phyloP scores from a whole-genome alignment of 2,888 invertebrate genomes.

The Athalia cordata region DNA sequence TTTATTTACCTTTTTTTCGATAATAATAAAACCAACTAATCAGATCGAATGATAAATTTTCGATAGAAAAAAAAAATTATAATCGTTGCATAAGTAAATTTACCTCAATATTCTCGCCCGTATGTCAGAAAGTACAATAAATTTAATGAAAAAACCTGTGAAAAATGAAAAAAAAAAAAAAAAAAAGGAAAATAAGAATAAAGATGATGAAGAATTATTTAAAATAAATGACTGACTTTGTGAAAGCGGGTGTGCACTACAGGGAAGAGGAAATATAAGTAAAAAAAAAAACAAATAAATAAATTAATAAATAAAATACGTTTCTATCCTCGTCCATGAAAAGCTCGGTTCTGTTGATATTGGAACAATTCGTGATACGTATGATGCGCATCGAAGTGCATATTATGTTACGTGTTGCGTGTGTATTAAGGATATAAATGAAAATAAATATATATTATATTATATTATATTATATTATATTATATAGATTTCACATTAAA shows the following conservation, averaged over 20 bases:
- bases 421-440: neutral
- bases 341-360: slow-evolving; percentile 39
- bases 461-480: neutral
- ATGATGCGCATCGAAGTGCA: neutral
- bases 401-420: neutral
- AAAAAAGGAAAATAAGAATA: slow-evolving; percentile 7
- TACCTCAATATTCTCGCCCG: too few relatives aligned
- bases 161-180: neutral
- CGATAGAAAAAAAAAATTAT: too few relatives aligned
- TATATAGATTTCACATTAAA: neutral
- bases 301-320: neutral
- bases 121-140: neutral
- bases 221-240: neutral
- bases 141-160: neutral
- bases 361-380: slow-evolving; percentile 29
- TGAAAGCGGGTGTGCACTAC: slow-evolving; percentile 22
- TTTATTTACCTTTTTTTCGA: too few relatives aligned
- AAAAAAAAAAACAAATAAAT: too few relatives aligned
- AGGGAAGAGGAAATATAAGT: neutral
- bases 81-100: too few relatives aligned
- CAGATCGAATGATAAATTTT: too few relatives aligned
- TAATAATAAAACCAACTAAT: too few relatives aligned
- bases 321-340: slow-evolving; percentile 30
- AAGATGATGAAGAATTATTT: too few relatives aligned
- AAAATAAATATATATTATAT: neutral